Evolutionary conservation across 37 sponge, comb jelly and placozoan species (phyloP), one percentile per base, ranked within the genome.

Genomic region (Geodia barretti): DNA sequence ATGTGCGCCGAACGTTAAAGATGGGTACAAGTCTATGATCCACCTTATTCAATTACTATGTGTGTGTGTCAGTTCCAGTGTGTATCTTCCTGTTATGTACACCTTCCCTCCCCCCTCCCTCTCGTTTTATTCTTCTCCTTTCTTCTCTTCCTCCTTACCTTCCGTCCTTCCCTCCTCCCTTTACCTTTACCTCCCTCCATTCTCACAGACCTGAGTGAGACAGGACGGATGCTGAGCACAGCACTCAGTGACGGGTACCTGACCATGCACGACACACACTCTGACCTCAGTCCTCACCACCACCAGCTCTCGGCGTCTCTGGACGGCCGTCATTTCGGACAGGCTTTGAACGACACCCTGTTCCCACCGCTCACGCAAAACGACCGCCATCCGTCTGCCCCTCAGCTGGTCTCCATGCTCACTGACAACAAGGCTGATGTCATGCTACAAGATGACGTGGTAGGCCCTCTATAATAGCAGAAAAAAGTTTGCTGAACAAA

Each of bases 381-480:
- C 58, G 84, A 83, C 34, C 89, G 89, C n/a, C 89, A 88, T 33
- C 89, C 89, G 42, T 88, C 89, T 0, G 89, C 89, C 35, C 89
- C 89, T 7, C 89, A 83, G 37, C 79, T 88, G 60, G 84, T 70
- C 30, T 76, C 78, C 67, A 79, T 88, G 60, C 79, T 88, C 24
- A 63, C 79, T 28, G 73, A 62, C 75, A 83, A 74, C 11, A 33
- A 33, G 36, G 29, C 82, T 38, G 64, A 25, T 23, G 75, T 43
- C 14, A 65, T 74, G 58, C 39, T 74, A 40, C 40, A 41, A 0
- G 73, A 43, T 4, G 60, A 30, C 4, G 73, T 63, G 69, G 25
- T 24, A 30, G 35, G 25, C 30, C 21, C 35, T 68, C 35, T 32
- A 21, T 68, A 1, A 3, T 4, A 30, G 35, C n/a, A n/a, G n/a